Evolutionary conservation across 1,140 invertebrate species (phyloP).

Genomic region (Apis mellifera): Amel_HAv3.1 CM009932.2:9531501-9532000

Average conservation of each 20-base stretch:
- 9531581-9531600: slow-evolving; percentile 12
- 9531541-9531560: slow-evolving; percentile 23
- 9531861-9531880: background rate
- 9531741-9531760: background rate
- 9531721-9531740: background rate
- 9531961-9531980: background rate
- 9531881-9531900: background rate
- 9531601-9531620: background rate
- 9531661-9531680: no score
- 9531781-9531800: background rate
- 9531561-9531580: slow-evolving; percentile 23
- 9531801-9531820: background rate
- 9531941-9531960: background rate
- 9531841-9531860: background rate
- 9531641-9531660: no score
- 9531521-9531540: slow-evolving; percentile 28
- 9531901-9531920: background rate
- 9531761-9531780: background rate
- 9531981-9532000: background rate
- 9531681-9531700: no score
- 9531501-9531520: background rate
- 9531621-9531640: background rate
- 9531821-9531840: background rate
- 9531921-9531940: background rate
- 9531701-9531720: background rate